phyloP scores from a whole-genome alignment of 2,113 vertebrate genomes.

The Elephantulus edwardii region DNA sequence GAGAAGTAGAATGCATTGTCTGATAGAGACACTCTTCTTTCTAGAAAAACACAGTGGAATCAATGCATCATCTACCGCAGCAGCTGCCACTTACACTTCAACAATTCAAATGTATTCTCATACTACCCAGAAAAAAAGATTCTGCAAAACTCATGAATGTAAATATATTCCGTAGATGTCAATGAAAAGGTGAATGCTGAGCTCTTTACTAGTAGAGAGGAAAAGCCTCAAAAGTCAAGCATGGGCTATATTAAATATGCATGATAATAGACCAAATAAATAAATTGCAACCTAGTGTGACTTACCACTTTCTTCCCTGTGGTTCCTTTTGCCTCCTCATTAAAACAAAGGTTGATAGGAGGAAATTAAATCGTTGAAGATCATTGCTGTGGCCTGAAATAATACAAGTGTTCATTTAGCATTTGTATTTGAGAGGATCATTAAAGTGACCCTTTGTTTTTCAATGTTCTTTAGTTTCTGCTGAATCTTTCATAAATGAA shows the following conservation, averaged over 20 bases:
- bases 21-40: constrained; percentile 20
- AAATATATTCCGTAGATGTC: background rate
- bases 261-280: constrained; percentile 38
- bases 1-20: background rate
- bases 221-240: constrained; percentile 53
- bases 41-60: background rate
- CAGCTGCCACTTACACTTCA: background rate
- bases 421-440: background rate
- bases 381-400: background rate
- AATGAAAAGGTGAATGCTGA: background rate
- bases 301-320: constrained; percentile 27
- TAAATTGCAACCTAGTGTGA: constrained; percentile 50
- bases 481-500: background rate
- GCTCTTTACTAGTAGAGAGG: background rate
- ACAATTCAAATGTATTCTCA: background rate
- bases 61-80: background rate
- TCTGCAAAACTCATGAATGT: background rate
- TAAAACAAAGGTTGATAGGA: constrained; percentile 14
- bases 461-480: background rate
- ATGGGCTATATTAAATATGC: constrained; percentile 64
- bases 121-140: background rate
- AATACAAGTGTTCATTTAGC: background rate
- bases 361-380: background rate
- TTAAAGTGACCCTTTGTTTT: background rate
- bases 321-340: background rate